A percentile compares a stretch with the other conserved stretches of the same genome.
phyloP scores from a whole-genome alignment of 2,113 vertebrate genomes.

The Eubucco bourcierii region DNA sequence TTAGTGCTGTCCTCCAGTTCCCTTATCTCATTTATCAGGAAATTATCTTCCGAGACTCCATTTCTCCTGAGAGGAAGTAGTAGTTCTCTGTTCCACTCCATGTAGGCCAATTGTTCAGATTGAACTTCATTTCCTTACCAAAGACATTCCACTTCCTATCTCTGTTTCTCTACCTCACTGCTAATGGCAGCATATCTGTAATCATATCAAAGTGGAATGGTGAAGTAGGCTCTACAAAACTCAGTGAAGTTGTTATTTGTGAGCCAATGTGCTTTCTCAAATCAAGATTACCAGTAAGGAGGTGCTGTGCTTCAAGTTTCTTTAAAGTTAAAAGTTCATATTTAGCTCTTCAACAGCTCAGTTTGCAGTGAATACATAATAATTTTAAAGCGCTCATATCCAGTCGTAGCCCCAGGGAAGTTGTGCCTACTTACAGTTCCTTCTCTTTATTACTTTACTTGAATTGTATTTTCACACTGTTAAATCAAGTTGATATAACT shows the following conservation, averaged over 20 bases:
- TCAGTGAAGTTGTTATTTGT: background rate
- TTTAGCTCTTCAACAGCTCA: background rate
- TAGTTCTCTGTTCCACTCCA: background rate
- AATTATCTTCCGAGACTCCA: background rate
- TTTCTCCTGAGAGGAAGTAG: background rate
- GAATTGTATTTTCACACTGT: background rate
- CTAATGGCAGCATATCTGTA: background rate
- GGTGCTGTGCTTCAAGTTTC: background rate
- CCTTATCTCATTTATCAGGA: slow-evolving; percentile 10
- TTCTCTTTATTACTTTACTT: background rate
- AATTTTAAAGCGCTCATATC: background rate
- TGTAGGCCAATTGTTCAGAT: background rate
- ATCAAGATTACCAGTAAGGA: background rate
- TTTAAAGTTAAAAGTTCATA: background rate
- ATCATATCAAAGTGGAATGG: fast-evolving
- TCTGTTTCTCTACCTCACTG: background rate
- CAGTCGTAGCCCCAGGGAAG: background rate
- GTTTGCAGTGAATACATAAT: background rate
- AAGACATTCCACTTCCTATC: background rate
- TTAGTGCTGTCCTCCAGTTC: background rate
- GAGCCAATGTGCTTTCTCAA: background rate
- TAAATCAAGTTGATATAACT: background rate
- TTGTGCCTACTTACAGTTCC: background rate
- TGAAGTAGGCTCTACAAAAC: background rate
- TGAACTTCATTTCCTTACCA: background rate